Base-by-base conservation (phyloP, 2,888 invertebrate species). In the Stenodema calcarata region DNA sequence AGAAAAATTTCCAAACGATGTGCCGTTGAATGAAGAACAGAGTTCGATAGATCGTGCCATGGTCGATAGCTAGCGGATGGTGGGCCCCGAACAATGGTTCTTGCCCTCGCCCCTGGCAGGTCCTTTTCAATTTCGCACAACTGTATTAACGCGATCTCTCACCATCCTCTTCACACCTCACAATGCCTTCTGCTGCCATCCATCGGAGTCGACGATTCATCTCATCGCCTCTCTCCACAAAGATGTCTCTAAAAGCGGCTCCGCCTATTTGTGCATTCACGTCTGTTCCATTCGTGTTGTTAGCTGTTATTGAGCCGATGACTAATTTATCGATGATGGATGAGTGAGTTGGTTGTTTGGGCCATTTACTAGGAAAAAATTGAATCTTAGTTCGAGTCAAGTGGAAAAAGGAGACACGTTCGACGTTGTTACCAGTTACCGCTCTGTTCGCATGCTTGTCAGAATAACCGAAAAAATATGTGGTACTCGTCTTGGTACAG, bases 131-230 rank as follows among this genome's bases (percentile, higher is more conserved):
- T 73, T 73, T 41, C 73, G 35, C 73, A 73, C 73, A 73, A 73
- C 73, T 73, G 73, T 73, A 73, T 35, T 73, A 73, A 73, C 73
- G 73, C 73, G 73, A 73, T 73, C 73, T 73, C 73, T 18, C 73
- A 35, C 73, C 41, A 73, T 73, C 73, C 73, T 73, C 73, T 73
- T 30, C 73, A 35, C 41, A 41, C 41, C 35, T n/a, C 41, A 73
- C 30, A 73, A 73, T 73, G 35, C 35, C 35, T 12, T 73, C 73
- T 16, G n/a, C 73, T 35, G 30, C 73, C 4, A 35, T 73, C 35
- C 73, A 35, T 30, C 73, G 16, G 35, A 9, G 35, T 41, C 27
- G 35, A 35, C 73, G 41, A 73, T 73, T 35, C 73, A 73, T 73
- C 73, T 14, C 30, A 35, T 27, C 23, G 7, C 69, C 23, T 18